Percentiles rank a stretch among this genome's conserved stretches.
Conservation (phyloP, 1,140 invertebrate genomes). For the honey bee (Apis mellifera) region DNA sequence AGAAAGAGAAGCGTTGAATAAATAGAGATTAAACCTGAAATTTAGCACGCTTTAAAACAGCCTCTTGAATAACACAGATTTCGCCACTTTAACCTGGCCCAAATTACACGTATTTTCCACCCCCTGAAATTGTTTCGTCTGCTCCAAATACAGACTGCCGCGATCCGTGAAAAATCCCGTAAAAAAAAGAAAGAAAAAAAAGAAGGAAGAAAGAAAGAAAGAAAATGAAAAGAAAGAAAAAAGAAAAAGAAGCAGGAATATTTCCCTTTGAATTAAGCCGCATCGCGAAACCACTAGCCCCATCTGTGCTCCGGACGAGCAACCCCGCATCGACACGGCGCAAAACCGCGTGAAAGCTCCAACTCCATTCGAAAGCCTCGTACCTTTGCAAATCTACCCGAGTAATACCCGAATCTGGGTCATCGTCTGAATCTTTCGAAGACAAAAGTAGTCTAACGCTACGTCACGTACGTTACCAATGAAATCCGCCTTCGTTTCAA, state of each 20-base stretch:
- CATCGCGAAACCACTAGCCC: slow-evolving; percentile 61
- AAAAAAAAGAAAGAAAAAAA: not conserved
- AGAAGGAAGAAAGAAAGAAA: not conserved
- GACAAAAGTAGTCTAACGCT: not conserved
- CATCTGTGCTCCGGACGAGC: slow-evolving; percentile 66
- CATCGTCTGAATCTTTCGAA: not conserved
- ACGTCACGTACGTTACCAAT: slow-evolving; percentile 13
- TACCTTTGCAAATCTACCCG: not conserved
- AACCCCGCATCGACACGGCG: slow-evolving; percentile 51
- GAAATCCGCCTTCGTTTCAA: not conserved
- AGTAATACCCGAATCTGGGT: not conserved
- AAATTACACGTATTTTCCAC: not conserved
- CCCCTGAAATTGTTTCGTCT: not conserved
- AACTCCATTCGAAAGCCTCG: slow-evolving; percentile 6
- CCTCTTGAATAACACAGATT: not conserved
- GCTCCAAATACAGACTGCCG: not conserved
- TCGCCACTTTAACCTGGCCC: not conserved
- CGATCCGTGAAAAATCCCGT: not conserved
- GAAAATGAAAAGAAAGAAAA: too few species aligned
- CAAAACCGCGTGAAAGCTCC: slow-evolving; percentile 24
- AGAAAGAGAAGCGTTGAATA: not conserved
- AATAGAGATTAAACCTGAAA: not conserved
- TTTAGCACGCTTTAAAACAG: not conserved
- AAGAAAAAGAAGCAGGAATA: not conserved
- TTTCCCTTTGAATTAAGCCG: not conserved